phyloP scores from a whole-genome alignment of 1,140 invertebrate genomes.

The Ooceraea biroi region DNA sequence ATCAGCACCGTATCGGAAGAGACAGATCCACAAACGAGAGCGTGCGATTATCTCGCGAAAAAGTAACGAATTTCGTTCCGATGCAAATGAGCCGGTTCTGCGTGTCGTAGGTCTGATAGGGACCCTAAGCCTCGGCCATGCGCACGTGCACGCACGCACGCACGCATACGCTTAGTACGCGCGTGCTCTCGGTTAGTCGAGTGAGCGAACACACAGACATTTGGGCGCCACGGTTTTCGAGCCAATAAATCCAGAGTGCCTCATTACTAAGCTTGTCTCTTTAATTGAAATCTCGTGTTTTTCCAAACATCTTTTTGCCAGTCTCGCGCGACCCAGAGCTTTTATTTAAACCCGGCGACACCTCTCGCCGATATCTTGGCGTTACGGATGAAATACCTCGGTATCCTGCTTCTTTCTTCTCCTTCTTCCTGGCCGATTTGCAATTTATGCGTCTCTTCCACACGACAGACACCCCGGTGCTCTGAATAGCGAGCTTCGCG shows the following conservation, averaged over 20 bases:
- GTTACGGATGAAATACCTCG: slow-evolving; percentile 32
- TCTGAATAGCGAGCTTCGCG: background rate
- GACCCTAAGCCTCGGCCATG: slow-evolving; percentile 49
- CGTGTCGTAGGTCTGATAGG: slow-evolving; percentile 61
- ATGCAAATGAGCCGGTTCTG: slow-evolving; percentile 78
- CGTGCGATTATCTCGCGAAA: slow-evolving; percentile 73
- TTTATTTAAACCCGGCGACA: slow-evolving; percentile 71
- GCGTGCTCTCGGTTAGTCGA: slow-evolving; percentile 40
- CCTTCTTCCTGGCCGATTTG: slow-evolving; percentile 18
- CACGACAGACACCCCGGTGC: background rate
- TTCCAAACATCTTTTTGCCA: slow-evolving; percentile 78
- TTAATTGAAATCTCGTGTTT: slow-evolving; percentile 86
- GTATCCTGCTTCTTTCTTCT: background rate
- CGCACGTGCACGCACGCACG: slow-evolving; percentile 72
- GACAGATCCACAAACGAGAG: slow-evolving; percentile 72
- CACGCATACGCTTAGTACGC: slow-evolving; percentile 60
- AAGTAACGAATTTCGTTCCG: slow-evolving; percentile 79
- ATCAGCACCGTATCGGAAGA: slow-evolving; percentile 50
- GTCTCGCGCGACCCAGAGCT: slow-evolving; percentile 51
- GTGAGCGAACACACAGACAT: slow-evolving; percentile 71
- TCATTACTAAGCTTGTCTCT: slow-evolving; percentile 85
- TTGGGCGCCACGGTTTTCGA: slow-evolving; percentile 74
- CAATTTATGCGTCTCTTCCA: slow-evolving; percentile 50
- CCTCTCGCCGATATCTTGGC: slow-evolving; percentile 65
- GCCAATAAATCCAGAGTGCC: slow-evolving; percentile 83